Evolutionary conservation across 2,797 vertebrate species (phyloP).

Genomic region (Gallirallus australis): DNA sequence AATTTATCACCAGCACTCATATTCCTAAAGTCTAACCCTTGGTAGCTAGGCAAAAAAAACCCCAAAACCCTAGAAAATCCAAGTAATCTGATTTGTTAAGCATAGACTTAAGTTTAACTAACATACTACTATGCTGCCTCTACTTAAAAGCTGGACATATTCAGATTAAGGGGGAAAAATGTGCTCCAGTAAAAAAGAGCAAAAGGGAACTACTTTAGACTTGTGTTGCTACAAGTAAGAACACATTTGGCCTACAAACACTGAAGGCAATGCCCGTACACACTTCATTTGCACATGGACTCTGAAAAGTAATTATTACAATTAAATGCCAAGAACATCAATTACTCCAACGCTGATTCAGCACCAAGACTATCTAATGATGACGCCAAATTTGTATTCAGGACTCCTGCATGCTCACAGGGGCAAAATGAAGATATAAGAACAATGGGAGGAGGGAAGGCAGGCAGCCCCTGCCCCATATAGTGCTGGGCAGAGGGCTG

Average conservation of each 20-base stretch:
- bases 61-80: not conserved
- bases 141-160: not conserved
- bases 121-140: not conserved
- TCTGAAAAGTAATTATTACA: not conserved
- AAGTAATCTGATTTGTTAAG: not conserved
- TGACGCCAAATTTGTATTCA: too few relatives aligned
- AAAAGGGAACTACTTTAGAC: not conserved
- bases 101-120: not conserved
- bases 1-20: not conserved
- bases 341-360: not conserved
- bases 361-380: not conserved
- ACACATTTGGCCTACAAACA: not conserved
- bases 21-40: not conserved
- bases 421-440: too few relatives aligned
- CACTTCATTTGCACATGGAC: not conserved
- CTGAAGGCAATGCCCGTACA: not conserved
- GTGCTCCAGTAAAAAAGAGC: not conserved
- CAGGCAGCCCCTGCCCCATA: too few relatives aligned
- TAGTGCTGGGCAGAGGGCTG: too few relatives aligned
- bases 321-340: not conserved
- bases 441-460: too few relatives aligned
- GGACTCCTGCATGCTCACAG: too few relatives aligned
- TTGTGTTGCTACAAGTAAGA: not conserved
- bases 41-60: not conserved
- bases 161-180: not conserved